Evolutionary conservation across 1,140 invertebrate genomes (phyloP).

Genomic region (Cheumatopsyche charites): DNA sequence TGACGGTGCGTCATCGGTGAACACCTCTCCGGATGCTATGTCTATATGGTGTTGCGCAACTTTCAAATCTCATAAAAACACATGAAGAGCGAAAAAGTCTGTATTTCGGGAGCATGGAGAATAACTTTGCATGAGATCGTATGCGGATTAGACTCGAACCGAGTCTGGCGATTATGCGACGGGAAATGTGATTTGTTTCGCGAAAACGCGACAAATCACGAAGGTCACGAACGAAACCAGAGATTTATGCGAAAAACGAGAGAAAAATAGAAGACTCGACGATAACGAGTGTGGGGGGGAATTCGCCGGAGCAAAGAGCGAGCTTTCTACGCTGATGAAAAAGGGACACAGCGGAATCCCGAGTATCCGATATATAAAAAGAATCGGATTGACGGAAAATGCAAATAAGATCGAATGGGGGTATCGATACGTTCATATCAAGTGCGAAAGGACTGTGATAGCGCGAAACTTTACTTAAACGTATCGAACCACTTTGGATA

Average conservation of each 20-base stretch:
- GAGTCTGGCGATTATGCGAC: not conserved
- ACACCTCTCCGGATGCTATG: not conserved
- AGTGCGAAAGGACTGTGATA: no score
- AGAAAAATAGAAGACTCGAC: not conserved
- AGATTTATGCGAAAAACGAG: not conserved
- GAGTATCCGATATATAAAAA: not conserved
- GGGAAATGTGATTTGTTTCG: constrained; percentile 3
- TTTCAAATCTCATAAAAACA: no score
- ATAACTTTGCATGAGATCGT: no score
- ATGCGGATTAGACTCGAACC: no score
- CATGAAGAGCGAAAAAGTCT: no score
- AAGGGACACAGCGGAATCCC: not conserved
- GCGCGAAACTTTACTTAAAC: no score
- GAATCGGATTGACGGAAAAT: no score
- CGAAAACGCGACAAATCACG: constrained; percentile 17
- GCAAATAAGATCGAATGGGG: no score
- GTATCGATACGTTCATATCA: no score
- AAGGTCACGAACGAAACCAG: not conserved
- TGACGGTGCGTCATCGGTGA: not conserved
- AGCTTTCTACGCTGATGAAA: no score
- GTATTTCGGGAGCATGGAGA: no score
- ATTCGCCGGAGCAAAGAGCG: not conserved
- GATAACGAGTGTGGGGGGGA: not conserved
- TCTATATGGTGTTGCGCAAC: not conserved
- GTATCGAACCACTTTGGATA: no score